Evolutionary conservation across 1,140 invertebrate genomes (phyloP), one percentile per base, ranked within the genome.

Genomic region (Steinernema khuongi): DNA sequence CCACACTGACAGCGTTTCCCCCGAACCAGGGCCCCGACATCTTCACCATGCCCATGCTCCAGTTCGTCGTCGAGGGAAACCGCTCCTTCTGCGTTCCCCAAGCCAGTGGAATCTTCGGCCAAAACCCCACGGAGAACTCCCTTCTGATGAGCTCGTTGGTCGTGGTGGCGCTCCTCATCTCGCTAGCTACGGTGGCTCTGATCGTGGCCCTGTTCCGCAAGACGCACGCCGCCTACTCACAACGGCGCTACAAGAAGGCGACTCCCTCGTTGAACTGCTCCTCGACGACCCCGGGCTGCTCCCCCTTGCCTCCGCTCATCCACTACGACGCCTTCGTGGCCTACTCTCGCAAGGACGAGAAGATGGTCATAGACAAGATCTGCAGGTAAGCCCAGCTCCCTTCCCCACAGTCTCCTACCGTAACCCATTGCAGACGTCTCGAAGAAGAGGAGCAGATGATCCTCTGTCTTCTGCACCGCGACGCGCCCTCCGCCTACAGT

Each of bases 21-120:
- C 82, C 82, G n/a, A 84, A 84, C 73, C 31, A 71, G 11, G 79
- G 79, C 33, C 41, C 77, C 7, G 75, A 84, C 71, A 66, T 84
- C 11, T 85, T 81, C 70, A 68, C 66, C 1, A 85, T 83, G 75
- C 72, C 74, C 22, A 83, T 83, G 79, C 14, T 71, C 60, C 70
- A 72, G 29, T 71, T 68, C 68, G 41, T 69, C 17, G 50, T 60
- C 30, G 72, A 76, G 30, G 73, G 50, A 60, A 77, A 76, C 30
- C 31, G 43, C 1, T 36, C 78, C 14, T 73, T 79, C 33, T 79
- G 78, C 33, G 68, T 50, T 17, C 78, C 71, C 26, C 67, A 66
- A 50, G 68, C 50, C 18, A 74, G 44, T 32, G 70, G 74, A 19
- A 73, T 79, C 70, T 73, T 75, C 31, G 77, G 74, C 2, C 43